These are phyloP conservation scores for Crossaster papposus DNA, from an alignment of 53 echinoderm and acorn worm genomes.

Conservation along the genomic window DNA sequence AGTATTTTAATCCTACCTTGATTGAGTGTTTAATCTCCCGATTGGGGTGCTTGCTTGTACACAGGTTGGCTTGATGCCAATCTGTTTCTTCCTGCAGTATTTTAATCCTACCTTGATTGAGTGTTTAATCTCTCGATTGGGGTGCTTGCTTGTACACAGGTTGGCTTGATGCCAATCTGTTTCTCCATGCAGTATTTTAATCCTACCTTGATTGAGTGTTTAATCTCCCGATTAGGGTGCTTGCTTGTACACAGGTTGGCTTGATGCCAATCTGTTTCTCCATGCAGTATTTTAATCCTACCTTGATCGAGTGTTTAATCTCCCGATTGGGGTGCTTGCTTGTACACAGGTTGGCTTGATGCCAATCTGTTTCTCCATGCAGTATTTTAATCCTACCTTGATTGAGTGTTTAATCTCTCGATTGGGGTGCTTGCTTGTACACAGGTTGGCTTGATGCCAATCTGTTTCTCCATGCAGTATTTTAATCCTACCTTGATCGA, in stretches of 20 bases:
- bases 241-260: conserved; percentile 83
- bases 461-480: conserved; percentile 76
- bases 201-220: conserved; percentile 82
- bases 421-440: conserved; percentile 81
- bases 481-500: too few relatives aligned
- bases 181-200: conserved; percentile 79
- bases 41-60: conserved; percentile 81
- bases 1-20: too few relatives aligned
- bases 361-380: conserved; percentile 86
- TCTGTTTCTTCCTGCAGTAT: conserved; percentile 76
- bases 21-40: conserved; percentile 85
- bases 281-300: conserved; percentile 77
- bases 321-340: conserved; percentile 83
- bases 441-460: conserved; percentile 82
- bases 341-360: conserved; percentile 78
- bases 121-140: conserved; percentile 86
- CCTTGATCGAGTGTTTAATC: conserved; percentile 81
- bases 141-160: conserved; percentile 83
- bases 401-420: conserved; percentile 85
- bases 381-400: too few relatives aligned
- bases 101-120: too few relatives aligned
- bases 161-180: conserved; percentile 83
- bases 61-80: conserved; percentile 82
- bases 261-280: conserved; percentile 88
- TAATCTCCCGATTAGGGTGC: conserved; percentile 78